phyloP scores from a whole-genome alignment of 2,888 invertebrate species.

The Andrena dorsata region DNA sequence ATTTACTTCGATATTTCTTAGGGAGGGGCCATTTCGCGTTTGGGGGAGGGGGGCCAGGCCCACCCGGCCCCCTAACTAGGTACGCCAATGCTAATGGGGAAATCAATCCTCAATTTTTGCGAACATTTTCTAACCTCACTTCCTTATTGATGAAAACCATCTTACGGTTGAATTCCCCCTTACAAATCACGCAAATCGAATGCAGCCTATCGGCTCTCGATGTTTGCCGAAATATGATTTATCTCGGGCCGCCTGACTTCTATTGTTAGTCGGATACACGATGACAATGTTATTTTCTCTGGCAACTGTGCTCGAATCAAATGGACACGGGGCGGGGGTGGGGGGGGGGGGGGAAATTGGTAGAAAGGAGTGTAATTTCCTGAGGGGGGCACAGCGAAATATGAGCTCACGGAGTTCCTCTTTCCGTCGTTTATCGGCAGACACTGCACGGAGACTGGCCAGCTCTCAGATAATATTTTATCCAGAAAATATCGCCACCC shows the following conservation, averaged over 20 bases:
- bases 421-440: conserved; percentile 60
- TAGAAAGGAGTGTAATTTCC: conserved; percentile 72
- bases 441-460: conserved; percentile 19
- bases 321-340: conserved; percentile 33
- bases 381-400: conserved; percentile 63
- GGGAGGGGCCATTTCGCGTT: too few relatives aligned
- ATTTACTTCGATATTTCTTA: too few relatives aligned
- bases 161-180: not conserved
- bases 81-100: too few relatives aligned
- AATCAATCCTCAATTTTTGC: too few relatives aligned
- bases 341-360: conserved; percentile 45
- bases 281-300: conserved; percentile 69
- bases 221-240: conserved; percentile 48
- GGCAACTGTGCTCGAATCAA: conserved; percentile 51
- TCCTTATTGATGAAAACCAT: not conserved
- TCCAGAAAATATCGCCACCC: conserved; percentile 47
- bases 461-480: conserved; percentile 50
- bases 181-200: conserved; percentile 4
- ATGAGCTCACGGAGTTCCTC: conserved; percentile 60
- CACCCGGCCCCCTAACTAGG: too few relatives aligned
- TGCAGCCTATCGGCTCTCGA: not conserved
- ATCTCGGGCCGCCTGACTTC: conserved; percentile 46
- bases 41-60: too few relatives aligned
- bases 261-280: conserved; percentile 52
- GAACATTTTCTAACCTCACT: too few relatives aligned